phyloP scores from a whole-genome alignment of 1,140 invertebrate genomes.

The Eupeodes corollae region DNA sequence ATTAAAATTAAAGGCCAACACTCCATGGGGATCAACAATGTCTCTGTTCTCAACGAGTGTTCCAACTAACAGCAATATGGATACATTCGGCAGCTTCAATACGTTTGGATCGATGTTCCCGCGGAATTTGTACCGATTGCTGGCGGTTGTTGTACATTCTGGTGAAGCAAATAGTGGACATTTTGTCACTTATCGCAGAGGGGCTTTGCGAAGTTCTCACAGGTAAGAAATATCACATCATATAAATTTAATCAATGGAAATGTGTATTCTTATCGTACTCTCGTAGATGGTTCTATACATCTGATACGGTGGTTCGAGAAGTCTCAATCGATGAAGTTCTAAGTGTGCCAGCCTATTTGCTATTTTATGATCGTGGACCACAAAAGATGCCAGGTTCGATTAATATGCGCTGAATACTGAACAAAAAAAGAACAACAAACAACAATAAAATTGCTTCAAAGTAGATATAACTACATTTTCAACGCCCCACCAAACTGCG shows the following conservation, averaged over 20 bases:
- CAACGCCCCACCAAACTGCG: too few relatives aligned
- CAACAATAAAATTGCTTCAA: too few relatives aligned
- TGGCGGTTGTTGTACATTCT: constrained; percentile 78
- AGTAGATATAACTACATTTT: too few relatives aligned
- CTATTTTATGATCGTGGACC: constrained; percentile 51
- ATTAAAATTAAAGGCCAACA: constrained; percentile 20
- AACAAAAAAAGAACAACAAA: too few relatives aligned
- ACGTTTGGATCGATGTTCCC: constrained; percentile 35
- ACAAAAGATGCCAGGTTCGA: constrained; percentile 10
- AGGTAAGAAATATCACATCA: constrained; percentile 26
- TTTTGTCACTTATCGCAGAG: constrained; percentile 81
- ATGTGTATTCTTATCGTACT: background rate
- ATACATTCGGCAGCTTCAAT: constrained; percentile 9
- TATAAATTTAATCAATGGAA: too few relatives aligned
- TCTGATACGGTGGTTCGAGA: constrained; percentile 55
- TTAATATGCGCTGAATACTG: too few relatives aligned
- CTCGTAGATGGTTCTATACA: constrained; percentile 52
- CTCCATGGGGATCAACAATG: constrained; percentile 35
- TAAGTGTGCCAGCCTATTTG: constrained; percentile 53
- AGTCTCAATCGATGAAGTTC: constrained; percentile 51
- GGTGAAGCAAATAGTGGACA: constrained; percentile 79
- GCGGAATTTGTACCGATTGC: constrained; percentile 54
- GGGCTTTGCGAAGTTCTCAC: constrained; percentile 46
- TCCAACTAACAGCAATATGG: constrained; percentile 25
- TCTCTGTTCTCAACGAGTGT: constrained; percentile 32